Conservation (phyloP, 2,797 vertebrate species). For the Spheniscus humboldti region DNA sequence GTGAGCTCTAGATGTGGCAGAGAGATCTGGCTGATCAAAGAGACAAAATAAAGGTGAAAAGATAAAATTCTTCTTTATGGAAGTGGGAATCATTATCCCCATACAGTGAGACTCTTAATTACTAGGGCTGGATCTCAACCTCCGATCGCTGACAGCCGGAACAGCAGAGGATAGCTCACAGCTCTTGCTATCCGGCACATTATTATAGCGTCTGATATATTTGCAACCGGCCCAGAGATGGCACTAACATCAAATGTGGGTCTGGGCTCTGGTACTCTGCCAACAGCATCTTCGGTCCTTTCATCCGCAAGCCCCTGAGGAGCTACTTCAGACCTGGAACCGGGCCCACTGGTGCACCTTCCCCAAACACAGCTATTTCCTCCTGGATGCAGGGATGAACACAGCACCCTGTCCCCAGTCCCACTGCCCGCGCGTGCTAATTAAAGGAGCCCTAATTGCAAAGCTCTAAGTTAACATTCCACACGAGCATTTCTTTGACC, state of each 20-base stretch:
- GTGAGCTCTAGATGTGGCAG: neutral
- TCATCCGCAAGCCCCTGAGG: neutral
- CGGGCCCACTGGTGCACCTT: fast-evolving
- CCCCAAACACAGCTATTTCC: neutral
- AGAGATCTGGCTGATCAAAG: constrained; percentile 37
- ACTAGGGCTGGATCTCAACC: neutral
- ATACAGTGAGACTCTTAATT: neutral
- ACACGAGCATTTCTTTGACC: neutral
- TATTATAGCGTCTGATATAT: fast-evolving
- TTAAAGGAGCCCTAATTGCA: too few species aligned
- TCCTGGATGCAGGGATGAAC: fast-evolving
- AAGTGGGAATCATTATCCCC: neutral
- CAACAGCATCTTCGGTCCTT: neutral
- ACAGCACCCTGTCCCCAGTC: fast-evolving
- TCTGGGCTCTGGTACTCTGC: neutral
- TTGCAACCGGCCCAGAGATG: neutral
- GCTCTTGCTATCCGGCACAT: fast-evolving
- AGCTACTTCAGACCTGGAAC: neutral
- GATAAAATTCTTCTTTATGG: neutral
- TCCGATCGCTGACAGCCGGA: neutral
- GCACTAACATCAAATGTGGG: fast-evolving
- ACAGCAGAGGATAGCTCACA: neutral
- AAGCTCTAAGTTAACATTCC: neutral
- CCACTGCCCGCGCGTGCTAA: fast-evolving
- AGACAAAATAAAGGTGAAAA: neutral